Percentiles rank a stretch among this genome's conserved stretches.
Conservation (phyloP, 2,797 vertebrate species). For the Sebastes aleutianus region DNA sequence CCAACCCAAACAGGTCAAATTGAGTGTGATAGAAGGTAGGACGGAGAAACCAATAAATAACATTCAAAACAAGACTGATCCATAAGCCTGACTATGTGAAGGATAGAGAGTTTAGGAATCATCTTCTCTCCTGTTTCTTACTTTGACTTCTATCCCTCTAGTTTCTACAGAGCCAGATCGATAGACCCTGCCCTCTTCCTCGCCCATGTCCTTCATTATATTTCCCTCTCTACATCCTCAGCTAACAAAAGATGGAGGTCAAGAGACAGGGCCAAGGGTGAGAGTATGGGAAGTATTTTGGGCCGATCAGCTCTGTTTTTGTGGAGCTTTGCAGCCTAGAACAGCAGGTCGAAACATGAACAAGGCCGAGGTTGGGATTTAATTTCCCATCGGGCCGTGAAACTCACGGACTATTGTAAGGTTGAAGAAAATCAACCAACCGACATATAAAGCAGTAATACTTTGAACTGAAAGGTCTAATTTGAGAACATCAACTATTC, state of each 20-base stretch:
- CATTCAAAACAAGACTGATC: neutral
- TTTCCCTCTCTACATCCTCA: neutral
- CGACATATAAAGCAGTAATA: neutral
- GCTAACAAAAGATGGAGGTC: conserved; percentile 1
- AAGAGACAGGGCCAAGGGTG: neutral
- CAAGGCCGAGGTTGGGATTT: neutral
- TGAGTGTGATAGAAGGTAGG: neutral
- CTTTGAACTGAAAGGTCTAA: neutral
- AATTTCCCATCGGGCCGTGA: conserved; percentile 19
- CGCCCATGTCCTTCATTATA: neutral
- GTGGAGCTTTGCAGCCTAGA: neutral
- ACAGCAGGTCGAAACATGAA: neutral
- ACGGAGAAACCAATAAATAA: neutral
- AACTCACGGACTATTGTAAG: neutral
- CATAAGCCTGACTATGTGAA: neutral
- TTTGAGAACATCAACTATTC: neutral
- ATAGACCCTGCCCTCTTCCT: neutral
- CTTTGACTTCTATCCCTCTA: neutral
- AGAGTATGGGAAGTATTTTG: conserved; percentile 3
- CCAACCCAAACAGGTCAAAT: neutral
- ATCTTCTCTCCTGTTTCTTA: neutral
- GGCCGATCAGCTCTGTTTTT: neutral
- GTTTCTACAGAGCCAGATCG: conserved; percentile 1
- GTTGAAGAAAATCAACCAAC: neutral
- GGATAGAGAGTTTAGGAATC: neutral